phyloP scores from a whole-genome alignment of 2,797 vertebrate species.

The Denticeps clupeoides region DNA sequence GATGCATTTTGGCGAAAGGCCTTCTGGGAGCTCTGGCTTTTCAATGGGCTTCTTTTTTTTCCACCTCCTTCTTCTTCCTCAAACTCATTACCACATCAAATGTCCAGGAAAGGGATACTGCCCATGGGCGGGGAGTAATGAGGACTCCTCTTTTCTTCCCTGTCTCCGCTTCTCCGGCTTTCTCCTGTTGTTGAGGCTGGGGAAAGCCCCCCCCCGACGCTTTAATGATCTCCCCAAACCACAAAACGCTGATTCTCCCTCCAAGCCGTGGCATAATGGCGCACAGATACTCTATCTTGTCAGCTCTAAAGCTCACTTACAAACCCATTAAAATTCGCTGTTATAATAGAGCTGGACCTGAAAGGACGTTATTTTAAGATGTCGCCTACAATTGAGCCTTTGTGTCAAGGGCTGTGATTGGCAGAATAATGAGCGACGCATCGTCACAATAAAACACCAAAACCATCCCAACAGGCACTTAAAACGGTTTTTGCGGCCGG shows the following conservation, averaged over 20 bases:
- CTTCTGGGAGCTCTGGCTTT: slow-evolving; percentile 31
- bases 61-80: slow-evolving; percentile 12
- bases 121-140: slow-evolving; percentile 35
- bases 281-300: slow-evolving; percentile 39
- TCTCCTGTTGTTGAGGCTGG: slow-evolving; percentile 20
- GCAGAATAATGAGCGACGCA: slow-evolving; percentile 25
- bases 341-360: slow-evolving; percentile 16
- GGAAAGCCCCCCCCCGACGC: slow-evolving; percentile 32
- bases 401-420: slow-evolving; percentile 24
- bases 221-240: slow-evolving; percentile 42
- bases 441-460: slow-evolving; percentile 14
- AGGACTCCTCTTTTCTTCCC: slow-evolving; percentile 29
- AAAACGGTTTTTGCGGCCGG: slow-evolving; percentile 13
- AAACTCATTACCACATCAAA: slow-evolving; percentile 47
- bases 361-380: slow-evolving; percentile 13
- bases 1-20: slow-evolving; percentile 20
- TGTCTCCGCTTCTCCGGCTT: slow-evolving; percentile 28
- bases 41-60: slow-evolving; percentile 24
- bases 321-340: slow-evolving; percentile 28
- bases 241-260: slow-evolving; percentile 25
- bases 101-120: slow-evolving; percentile 33
- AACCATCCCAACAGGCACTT: slow-evolving; percentile 2
- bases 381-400: slow-evolving; percentile 24
- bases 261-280: slow-evolving; percentile 28
- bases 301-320: slow-evolving; percentile 32